Conservation (phyloP, 2,113 vertebrate genomes). For the Pteropus alecto region DNA sequence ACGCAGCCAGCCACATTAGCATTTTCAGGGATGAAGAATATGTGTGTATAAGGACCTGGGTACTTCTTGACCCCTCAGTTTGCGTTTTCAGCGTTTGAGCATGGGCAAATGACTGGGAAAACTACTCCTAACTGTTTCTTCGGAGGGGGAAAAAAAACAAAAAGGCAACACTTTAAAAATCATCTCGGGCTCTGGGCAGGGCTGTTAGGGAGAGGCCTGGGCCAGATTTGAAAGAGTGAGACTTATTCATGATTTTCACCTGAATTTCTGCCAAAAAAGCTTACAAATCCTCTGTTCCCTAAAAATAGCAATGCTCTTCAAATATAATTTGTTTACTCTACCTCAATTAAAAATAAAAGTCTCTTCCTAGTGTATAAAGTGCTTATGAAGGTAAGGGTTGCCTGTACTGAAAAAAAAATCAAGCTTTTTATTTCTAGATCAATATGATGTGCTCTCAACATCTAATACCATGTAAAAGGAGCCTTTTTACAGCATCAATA, state of each 20-base stretch:
- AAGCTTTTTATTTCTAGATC: conserved; percentile 84
- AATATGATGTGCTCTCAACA: conserved; percentile 84
- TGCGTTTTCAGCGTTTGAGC: conserved; percentile 68
- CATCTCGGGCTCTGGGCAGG: conserved; percentile 59
- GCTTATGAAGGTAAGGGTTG: conserved; percentile 78
- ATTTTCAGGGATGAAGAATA: conserved; percentile 5
- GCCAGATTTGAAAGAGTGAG: conserved; percentile 78
- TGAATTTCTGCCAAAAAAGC: conserved; percentile 75
- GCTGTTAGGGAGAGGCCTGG: conserved; percentile 65
- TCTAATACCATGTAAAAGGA: conserved; percentile 82
- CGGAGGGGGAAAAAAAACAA: conserved; percentile 41
- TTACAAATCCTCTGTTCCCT: conserved; percentile 74
- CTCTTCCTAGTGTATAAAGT: conserved; percentile 79
- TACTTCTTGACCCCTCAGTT: conserved; percentile 53
- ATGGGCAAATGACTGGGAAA: conserved; percentile 58
- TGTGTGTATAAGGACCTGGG: not conserved
- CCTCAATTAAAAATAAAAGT: conserved; percentile 78
- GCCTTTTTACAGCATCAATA: conserved; percentile 83
- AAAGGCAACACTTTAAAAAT: conserved; percentile 57
- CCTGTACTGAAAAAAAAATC: conserved; percentile 75
- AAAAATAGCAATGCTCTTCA: conserved; percentile 78
- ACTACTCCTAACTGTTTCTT: conserved; percentile 62
- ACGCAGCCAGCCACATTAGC: not conserved
- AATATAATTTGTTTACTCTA: conserved; percentile 78
- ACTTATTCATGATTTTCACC: conserved; percentile 80